phyloP scores from a whole-genome alignment of 2,888 invertebrate species.

The Pyrrhia umbra region DNA sequence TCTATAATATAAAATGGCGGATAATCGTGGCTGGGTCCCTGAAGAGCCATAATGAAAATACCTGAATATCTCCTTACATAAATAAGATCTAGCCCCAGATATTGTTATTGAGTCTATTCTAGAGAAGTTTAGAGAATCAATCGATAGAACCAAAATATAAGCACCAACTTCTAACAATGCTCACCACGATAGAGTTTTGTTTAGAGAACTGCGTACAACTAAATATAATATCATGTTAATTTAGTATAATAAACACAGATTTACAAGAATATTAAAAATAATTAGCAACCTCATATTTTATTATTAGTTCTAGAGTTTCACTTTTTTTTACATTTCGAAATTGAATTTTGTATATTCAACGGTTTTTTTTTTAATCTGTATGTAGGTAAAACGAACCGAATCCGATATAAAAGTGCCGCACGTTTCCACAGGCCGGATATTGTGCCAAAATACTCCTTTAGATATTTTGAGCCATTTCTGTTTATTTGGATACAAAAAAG shows the following conservation, averaged over 20 bases:
- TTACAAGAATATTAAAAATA: slow-evolving; percentile 10
- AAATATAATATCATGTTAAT: too few species aligned
- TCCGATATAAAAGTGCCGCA: slow-evolving; percentile 8
- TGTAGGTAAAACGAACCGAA: neutral
- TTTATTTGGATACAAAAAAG: neutral
- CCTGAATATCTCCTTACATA: slow-evolving; percentile 6
- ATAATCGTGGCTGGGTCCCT: slow-evolving; percentile 16
- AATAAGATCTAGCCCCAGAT: slow-evolving; percentile 1
- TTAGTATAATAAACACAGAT: too few species aligned
- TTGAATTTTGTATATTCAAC: slow-evolving; percentile 3
- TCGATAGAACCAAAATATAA: too few species aligned
- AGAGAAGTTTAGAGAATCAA: neutral
- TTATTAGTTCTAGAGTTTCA: slow-evolving; percentile 15
- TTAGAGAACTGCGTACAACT: too few species aligned
- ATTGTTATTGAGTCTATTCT: neutral
- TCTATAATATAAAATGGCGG: slow-evolving; percentile 40
- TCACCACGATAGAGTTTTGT: too few species aligned
- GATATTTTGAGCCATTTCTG: slow-evolving; percentile 1
- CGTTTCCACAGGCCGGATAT: slow-evolving; percentile 28
- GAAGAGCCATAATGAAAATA: slow-evolving; percentile 26
- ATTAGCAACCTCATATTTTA: slow-evolving; percentile 3
- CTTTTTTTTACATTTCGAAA: slow-evolving; percentile 10
- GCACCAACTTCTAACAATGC: too few species aligned
- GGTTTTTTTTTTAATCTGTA: neutral
- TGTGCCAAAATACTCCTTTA: slow-evolving; percentile 19